These are phyloP conservation scores for Phataginus tetradactyla DNA, from an alignment of 2,797 vertebrate genomes.

Conservation along the genomic window DNA sequence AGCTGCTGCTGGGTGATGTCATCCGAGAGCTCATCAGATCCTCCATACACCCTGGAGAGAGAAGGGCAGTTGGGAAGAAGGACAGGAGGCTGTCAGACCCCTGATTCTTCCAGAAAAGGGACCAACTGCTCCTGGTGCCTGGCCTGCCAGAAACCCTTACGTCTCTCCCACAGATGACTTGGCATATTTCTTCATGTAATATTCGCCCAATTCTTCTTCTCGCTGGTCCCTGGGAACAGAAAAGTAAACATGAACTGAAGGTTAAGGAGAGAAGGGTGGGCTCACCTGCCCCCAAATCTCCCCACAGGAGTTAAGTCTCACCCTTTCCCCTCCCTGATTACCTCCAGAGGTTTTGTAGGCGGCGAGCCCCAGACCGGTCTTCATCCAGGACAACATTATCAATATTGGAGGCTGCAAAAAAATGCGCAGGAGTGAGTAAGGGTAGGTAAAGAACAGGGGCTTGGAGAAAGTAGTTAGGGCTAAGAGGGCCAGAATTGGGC, in stretches of 20 bases:
- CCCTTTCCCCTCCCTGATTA: slow-evolving; percentile 64
- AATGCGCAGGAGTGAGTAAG: not conserved
- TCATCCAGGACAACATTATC: slow-evolving; percentile 95
- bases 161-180: slow-evolving; percentile 94
- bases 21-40: slow-evolving; percentile 96
- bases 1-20: slow-evolving; percentile 98
- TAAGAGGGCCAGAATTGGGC: not conserved
- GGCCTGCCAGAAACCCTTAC: slow-evolving; percentile 85
- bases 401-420: slow-evolving; percentile 91
- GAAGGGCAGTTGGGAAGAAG: not conserved
- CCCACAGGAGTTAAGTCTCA: fast-evolving
- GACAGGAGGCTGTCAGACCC: not conserved
- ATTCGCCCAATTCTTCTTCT: slow-evolving; percentile 96
- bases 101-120: fast-evolving
- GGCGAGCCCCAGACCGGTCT: slow-evolving; percentile 94
- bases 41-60: slow-evolving; percentile 89
- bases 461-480: not conserved
- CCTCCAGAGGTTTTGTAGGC: slow-evolving; percentile 97
- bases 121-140: not conserved
- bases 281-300: not conserved
- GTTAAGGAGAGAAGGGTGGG: not conserved
- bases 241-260: not conserved
- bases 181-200: slow-evolving; percentile 98
- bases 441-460: not conserved
- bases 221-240: slow-evolving; percentile 90